Evolutionary conservation across 1,140 invertebrate genomes (phyloP).

Genomic region (Drosophila varians): DNA sequence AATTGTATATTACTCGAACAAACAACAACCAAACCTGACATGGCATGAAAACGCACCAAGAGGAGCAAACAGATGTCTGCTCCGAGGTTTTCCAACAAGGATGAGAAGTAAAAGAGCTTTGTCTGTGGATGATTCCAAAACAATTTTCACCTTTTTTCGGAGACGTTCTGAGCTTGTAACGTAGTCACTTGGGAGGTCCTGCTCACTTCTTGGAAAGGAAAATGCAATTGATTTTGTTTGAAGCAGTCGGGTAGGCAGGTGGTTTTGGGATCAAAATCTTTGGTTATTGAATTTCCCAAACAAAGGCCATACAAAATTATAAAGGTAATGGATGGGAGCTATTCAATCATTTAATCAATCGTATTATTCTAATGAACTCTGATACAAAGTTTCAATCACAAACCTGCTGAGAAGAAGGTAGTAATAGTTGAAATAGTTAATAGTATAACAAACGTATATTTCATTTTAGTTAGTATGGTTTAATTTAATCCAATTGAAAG

Average conservation of each 20-base stretch:
- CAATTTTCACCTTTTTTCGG: slow-evolving; percentile 50
- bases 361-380: neutral
- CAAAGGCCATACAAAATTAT: neutral
- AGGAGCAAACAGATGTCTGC: slow-evolving; percentile 34
- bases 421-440: too few species aligned
- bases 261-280: neutral
- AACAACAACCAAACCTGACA: slow-evolving; percentile 46
- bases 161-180: slow-evolving; percentile 5
- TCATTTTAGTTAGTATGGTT: too few species aligned
- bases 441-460: too few species aligned
- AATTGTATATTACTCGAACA: slow-evolving; percentile 32
- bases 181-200: neutral
- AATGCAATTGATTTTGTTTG: slow-evolving; percentile 20
- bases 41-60: slow-evolving; percentile 30
- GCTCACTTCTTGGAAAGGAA: slow-evolving; percentile 21
- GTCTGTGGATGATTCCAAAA: slow-evolving; percentile 41
- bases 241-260: slow-evolving; percentile 1
- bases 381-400: neutral
- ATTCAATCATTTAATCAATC: neutral
- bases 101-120: slow-evolving; percentile 2
- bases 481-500: too few species aligned
- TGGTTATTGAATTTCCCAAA: neutral
- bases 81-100: slow-evolving; percentile 7
- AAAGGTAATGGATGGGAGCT: neutral
- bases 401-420: too few species aligned